phyloP scores from a whole-genome alignment of 2,888 invertebrate species.

The Zele albiditarsus region DNA sequence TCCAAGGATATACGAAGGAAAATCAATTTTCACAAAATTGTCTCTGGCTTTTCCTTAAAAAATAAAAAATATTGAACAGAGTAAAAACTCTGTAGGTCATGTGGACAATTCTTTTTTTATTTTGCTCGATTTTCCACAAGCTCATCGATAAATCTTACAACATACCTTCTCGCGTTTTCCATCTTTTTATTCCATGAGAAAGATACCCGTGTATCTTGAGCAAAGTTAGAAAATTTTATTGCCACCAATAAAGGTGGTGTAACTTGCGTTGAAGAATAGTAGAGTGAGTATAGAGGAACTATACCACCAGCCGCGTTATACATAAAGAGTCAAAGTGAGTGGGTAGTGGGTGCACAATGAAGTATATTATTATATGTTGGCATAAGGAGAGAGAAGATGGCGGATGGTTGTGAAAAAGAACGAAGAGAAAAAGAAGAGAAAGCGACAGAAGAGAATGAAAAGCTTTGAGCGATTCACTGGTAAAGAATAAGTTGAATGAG shows the following conservation, averaged over 20 bases:
- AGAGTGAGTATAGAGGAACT: slow-evolving; percentile 26
- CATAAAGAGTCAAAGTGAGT: not conserved
- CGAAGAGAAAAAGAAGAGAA: not conserved
- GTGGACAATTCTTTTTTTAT: slow-evolving; percentile 15
- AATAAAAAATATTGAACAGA: too few species aligned
- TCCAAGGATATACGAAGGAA: too few species aligned
- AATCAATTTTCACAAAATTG: too few species aligned
- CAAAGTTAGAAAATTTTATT: slow-evolving; percentile 41
- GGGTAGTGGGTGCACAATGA: not conserved
- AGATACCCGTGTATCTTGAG: slow-evolving; percentile 36
- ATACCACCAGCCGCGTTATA: not conserved
- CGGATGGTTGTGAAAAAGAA: not conserved
- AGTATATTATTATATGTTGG: not conserved
- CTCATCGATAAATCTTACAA: slow-evolving; percentile 44
- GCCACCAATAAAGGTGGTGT: slow-evolving; percentile 35
- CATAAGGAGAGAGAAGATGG: not conserved
- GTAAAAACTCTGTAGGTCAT: not conserved
- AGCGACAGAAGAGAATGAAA: slow-evolving; percentile 11
- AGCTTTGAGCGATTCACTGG: slow-evolving; percentile 28
- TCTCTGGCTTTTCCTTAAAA: too few species aligned
- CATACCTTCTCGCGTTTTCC: slow-evolving; percentile 25
- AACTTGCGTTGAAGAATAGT: slow-evolving; percentile 16
- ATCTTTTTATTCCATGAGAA: slow-evolving; percentile 11
- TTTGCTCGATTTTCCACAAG: slow-evolving; percentile 19
- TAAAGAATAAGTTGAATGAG: not conserved